Conservation (phyloP, 1,140 invertebrate species). For the Neuroterus valhalla region DNA sequence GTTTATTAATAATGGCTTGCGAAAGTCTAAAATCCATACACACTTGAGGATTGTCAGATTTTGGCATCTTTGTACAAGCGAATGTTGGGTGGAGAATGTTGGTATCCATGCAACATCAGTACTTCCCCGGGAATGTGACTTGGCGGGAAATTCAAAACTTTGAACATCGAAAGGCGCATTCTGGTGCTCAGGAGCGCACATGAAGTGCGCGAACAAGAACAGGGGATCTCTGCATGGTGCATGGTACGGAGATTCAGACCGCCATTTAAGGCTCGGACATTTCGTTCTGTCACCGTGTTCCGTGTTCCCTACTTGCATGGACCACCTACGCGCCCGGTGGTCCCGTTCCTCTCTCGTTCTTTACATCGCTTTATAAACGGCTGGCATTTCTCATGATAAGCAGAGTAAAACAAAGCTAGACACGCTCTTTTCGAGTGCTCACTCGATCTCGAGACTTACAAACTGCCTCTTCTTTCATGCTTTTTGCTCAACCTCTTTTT, state of each 20-base stretch:
- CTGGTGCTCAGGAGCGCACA: not conserved
- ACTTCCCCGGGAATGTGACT: not conserved
- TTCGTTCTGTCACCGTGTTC: slow-evolving; percentile 72
- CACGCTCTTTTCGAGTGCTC: slow-evolving; percentile 51
- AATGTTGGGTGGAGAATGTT: not conserved
- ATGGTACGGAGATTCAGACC: slow-evolving; percentile 56
- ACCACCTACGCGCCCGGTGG: slow-evolving; percentile 69
- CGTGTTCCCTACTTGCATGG: slow-evolving; percentile 62
- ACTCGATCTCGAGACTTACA: slow-evolving; percentile 48
- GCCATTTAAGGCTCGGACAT: slow-evolving; percentile 72
- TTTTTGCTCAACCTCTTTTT: not conserved
- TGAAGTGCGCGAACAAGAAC: slow-evolving; percentile 22
- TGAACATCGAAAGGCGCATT: slow-evolving; percentile 36
- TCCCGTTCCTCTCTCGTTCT: slow-evolving; percentile 54
- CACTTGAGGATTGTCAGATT: too few relatives aligned
- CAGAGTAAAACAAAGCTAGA: slow-evolving; percentile 66
- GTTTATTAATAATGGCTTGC: too few relatives aligned
- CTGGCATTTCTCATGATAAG: slow-evolving; percentile 68
- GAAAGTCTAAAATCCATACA: too few relatives aligned
- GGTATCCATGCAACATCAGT: not conserved
- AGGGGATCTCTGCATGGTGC: slow-evolving; percentile 7
- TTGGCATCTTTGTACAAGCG: not conserved
- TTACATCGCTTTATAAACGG: slow-evolving; percentile 68
- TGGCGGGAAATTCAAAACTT: slow-evolving; percentile 49
- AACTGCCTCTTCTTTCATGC: slow-evolving; percentile 40